Base-by-base conservation (phyloP, 2,888 invertebrate species). In the Coremacera marginata region DNA sequence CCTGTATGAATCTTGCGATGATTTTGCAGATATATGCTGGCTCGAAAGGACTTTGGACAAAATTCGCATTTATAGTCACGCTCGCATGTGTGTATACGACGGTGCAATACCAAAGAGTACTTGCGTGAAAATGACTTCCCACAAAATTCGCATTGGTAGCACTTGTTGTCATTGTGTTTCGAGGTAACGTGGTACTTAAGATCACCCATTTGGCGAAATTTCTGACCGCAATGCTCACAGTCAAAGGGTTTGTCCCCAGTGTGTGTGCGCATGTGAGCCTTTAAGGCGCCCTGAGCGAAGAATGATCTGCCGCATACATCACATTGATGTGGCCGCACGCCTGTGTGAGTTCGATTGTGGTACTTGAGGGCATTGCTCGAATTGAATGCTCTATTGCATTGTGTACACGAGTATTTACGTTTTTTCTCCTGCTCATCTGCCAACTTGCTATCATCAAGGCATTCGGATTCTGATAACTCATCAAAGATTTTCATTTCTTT, bases 181-280 rank as follows among this genome's bases (percentile, higher is more conserved):
- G 96, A 96, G 44, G 93, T 94, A 78, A 93, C 93, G 89, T 97
- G 96, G 87, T 96, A 96, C 84, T 95, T 95, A 70, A 96, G 91
- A 87, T 96, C 96, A 70, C 96, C 95, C 95, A 95, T 95, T 87
- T 96, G 96, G 0, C 96, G 91, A 89, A 96, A 96, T 83, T 93
- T 92, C 3, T 93, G 92, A 1, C 94, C 94, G 86, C 96, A 96
- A 14, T 85, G 81, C 57, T 94, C 93, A 86, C 96, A 97, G 83
- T 94, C 93, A 89, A 94, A 96, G 0, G 96, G 96, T 81, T 95
- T 94, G 84, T 94, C 94, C n/a, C 94, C 95, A 81, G 94, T 94
- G 89, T 97, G 96, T 25, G 95, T 91, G 27, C 95, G 91, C 83
- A 93, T 91, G 88, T 97, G 96, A 1, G 94, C 95, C 91, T 95